Evolutionary conservation across 2,113 vertebrate genomes (phyloP).

Genomic region (Chascanopsetta lugubris): DNA sequence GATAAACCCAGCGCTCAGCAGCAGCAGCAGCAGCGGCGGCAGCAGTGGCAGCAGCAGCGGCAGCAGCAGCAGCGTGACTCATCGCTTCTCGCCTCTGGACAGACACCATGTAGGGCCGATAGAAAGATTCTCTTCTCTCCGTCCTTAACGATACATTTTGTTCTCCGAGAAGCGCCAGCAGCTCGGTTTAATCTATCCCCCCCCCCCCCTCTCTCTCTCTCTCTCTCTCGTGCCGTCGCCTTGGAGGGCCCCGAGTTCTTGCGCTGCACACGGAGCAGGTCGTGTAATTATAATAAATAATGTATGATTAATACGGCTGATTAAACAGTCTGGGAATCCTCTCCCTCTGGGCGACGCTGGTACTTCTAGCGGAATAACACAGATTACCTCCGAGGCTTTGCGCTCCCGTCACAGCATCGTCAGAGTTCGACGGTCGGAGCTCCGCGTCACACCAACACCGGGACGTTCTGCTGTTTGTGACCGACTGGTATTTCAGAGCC

Average conservation of each 20-base stretch:
- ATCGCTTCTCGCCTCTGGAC: slow-evolving; percentile 48
- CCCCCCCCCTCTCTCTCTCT: too few species aligned
- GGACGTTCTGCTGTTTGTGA: not conserved
- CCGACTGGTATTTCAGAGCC: slow-evolving; percentile 2
- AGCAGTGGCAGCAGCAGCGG: slow-evolving; percentile 1
- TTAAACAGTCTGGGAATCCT: slow-evolving; percentile 77
- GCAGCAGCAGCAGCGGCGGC: slow-evolving; percentile 1
- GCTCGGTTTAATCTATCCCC: slow-evolving; percentile 70
- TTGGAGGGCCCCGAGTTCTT: slow-evolving; percentile 60
- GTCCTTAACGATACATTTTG: slow-evolving; percentile 54
- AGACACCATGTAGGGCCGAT: slow-evolving; percentile 57
- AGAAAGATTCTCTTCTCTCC: slow-evolving; percentile 51
- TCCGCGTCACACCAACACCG: slow-evolving; percentile 67
- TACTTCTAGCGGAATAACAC: slow-evolving; percentile 74
- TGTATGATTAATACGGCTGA: slow-evolving; percentile 78
- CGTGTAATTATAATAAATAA: slow-evolving; percentile 78
- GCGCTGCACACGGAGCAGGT: slow-evolving; percentile 55
- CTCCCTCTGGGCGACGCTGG: slow-evolving; percentile 61
- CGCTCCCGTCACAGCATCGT: slow-evolving; percentile 61
- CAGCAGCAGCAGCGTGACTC: not conserved
- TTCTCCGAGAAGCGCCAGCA: slow-evolving; percentile 55
- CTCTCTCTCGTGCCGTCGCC: slow-evolving; percentile 57
- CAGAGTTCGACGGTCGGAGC: slow-evolving; percentile 57
- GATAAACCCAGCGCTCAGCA: slow-evolving; percentile 13
- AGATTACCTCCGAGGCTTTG: slow-evolving; percentile 75